Base-by-base conservation (phyloP, 2,113 vertebrate genomes). In the Rhinopomastus cyanomelas region DNA sequence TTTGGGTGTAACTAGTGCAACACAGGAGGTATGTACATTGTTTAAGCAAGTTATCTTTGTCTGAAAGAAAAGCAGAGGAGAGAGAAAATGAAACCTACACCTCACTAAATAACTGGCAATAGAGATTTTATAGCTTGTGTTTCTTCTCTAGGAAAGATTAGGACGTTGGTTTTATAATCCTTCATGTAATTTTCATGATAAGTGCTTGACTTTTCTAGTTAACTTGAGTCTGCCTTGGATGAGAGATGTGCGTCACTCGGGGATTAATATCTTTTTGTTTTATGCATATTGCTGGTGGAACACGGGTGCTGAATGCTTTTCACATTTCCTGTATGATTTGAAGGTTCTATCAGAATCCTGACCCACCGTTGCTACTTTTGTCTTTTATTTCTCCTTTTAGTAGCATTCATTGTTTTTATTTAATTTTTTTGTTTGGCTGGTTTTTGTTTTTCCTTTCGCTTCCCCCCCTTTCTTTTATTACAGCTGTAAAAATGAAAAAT, bases 381-480 rank as follows among this genome's bases (percentile, higher is more conserved):
- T 83, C 72, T 93, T 96, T 92, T 94, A 93, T 75, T 91, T 93
- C 65, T 85, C 72, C 61, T 93, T 93, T 92, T 89, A 95, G 73
- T 60, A 87, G 21, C 30, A 79, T 87, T 92, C 85, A 77, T 69
- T 61, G 55, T 9, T 88, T 89, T 91, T 64, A 20, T 73, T 87
- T 90, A 11, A 2, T 80, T 83, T 65, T 49, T 69, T 79, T 68
- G n/a, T 80, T 90, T 62, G 17, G 2, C 17, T 87, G 29, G 0
- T 5, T 84, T 87, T 91, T 83, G 18, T 75, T 90, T n/a, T 88
- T 87, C 25, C 3, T 64, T 79, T 66, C 12, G 48, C 3, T 64
- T 9, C 62, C 67, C 22, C 21, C 18, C 8, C 20, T 34, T 57
- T 6, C 65, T 89, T 91, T 94, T 92, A 85, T 94, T 92, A 44